Base-by-base conservation (phyloP, 2,113 vertebrate genomes). In the Saccopteryx leptura region DNA sequence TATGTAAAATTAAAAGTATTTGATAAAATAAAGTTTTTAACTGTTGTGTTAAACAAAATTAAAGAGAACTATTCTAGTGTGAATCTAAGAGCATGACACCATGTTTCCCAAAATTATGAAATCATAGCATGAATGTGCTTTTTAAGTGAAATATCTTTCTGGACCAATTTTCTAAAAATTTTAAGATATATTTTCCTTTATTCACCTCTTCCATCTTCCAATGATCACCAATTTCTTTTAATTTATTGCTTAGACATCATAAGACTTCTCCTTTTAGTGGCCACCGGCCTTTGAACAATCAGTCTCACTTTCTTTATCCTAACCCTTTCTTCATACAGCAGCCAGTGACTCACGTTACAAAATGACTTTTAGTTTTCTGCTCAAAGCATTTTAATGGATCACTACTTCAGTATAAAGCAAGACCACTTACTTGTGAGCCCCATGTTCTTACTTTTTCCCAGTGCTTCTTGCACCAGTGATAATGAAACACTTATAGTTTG, bases 1-100 rank as follows among this genome's bases (percentile, higher is more conserved):
- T 84, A 74, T 56, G 17, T 13, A 92, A 85, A 92, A 89, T 84
- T 61, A 52, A 66, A 84, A 78, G 21, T 72, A 19, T 75, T 74
- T 58, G 46, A 84, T 81, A 80, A 84, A 69, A 56, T 65, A 80
- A 87, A 69, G 61, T 54, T 84, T 91, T 88, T 54, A 83, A 93
- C n/a, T 88, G 2, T 33, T 72, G 50, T 1, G 24, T 74, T 83
- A 84, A 91, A 61, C 12, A 78, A 93, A 92, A 92, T 69, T 48
- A 86, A 88, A 60, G 9, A 66, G 26, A 79, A 87, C 17, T 60
- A 83, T 78, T 88, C 31, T 79, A 75, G 17, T 88, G 31, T 91
- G 58, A 58, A 54, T 61, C 31, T 84, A 84, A 83, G 80, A 72
- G 8, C 13, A 9, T 78, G 23, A 71, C 14, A 69, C 39, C 72